Percentiles rank a stretch among this genome's conserved stretches.
Evolutionary conservation across 2,888 invertebrate species (phyloP).

Genomic region (Athetis lepigone): DNA sequence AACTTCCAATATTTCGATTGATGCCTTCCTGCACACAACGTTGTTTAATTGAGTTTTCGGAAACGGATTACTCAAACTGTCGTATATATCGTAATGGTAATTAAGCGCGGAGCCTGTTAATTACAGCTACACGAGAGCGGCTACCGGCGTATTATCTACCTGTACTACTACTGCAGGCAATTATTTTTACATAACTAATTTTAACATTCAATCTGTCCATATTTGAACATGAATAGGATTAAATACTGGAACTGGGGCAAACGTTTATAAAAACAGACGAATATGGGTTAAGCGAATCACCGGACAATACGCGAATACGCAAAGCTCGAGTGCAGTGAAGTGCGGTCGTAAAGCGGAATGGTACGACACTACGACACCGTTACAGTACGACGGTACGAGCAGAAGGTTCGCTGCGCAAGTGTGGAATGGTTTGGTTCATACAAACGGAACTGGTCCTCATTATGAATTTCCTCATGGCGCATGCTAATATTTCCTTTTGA

Average conservation of each 20-base stretch:
- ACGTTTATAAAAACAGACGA: slow-evolving; percentile 48
- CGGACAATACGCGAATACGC: slow-evolving; percentile 59
- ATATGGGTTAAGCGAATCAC: slow-evolving; percentile 60
- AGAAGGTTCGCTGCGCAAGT: slow-evolving; percentile 24
- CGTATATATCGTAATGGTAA: slow-evolving; percentile 40
- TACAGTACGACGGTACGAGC: not conserved
- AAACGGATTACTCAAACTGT: slow-evolving; percentile 38
- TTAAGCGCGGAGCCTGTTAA: slow-evolving; percentile 31
- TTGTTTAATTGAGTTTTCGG: slow-evolving; percentile 47
- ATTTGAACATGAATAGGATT: slow-evolving; percentile 19
- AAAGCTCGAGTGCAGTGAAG: slow-evolving; percentile 58
- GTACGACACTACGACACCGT: slow-evolving; percentile 38
- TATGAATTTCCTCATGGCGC: too few relatives aligned
- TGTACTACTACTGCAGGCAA: slow-evolving; percentile 1
- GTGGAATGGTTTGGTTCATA: not conserved
- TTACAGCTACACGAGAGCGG: slow-evolving; percentile 13
- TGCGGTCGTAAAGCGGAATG: slow-evolving; percentile 60
- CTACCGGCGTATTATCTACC: not conserved
- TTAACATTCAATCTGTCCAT: not conserved
- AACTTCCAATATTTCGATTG: slow-evolving; percentile 63
- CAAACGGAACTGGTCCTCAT: not conserved
- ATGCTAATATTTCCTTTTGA: too few relatives aligned
- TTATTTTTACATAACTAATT: slow-evolving; percentile 2
- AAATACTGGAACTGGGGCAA: slow-evolving; percentile 46
- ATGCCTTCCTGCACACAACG: slow-evolving; percentile 58